Percentiles rank a stretch among this genome's conserved stretches.
Evolutionary conservation across 2,888 invertebrate genomes (phyloP).

Genomic region (Rhogogaster chlorosoma): DNA sequence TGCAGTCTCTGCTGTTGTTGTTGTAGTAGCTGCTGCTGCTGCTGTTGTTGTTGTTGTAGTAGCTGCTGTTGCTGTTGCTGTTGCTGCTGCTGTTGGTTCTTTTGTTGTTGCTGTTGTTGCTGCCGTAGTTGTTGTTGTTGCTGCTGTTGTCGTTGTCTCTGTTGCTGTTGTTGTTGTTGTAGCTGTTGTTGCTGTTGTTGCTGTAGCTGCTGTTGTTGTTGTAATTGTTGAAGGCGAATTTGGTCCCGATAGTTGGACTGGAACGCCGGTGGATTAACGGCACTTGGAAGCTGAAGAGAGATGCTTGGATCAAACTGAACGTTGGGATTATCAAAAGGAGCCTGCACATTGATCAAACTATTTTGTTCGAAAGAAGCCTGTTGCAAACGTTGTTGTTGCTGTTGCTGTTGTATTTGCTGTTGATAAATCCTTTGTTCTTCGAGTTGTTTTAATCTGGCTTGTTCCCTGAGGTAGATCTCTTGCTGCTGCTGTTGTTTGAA

Average conservation of each 20-base stretch:
- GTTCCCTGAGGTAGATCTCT: conserved; percentile 70
- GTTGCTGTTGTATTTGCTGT: conserved; percentile 60
- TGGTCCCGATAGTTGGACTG: conserved; percentile 65
- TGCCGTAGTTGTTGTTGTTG: conserved; percentile 60
- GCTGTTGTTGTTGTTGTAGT: conserved; percentile 70
- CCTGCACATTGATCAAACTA: conserved; percentile 63
- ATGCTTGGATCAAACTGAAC: conserved; percentile 72
- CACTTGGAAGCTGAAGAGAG: conserved; percentile 70
- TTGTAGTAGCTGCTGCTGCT: conserved; percentile 74
- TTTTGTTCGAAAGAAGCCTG: conserved; percentile 65
- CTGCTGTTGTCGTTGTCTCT: conserved; percentile 66
- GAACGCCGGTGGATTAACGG: conserved; percentile 65
- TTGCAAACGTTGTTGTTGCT: conserved; percentile 61
- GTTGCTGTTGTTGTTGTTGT: conserved; percentile 62
- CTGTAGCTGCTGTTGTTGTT: conserved; percentile 60
- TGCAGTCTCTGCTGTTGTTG: conserved; percentile 72
- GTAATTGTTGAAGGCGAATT: conserved; percentile 62
- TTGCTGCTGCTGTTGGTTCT: conserved; percentile 71
- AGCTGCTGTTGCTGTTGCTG: conserved; percentile 74
- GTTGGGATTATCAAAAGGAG: conserved; percentile 61
- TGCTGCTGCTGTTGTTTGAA: conserved; percentile 73
- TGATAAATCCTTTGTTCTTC: conserved; percentile 66
- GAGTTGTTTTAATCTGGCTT: conserved; percentile 62
- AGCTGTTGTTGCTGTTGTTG: conserved; percentile 73
- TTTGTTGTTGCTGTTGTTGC: conserved; percentile 66